Base-by-base conservation (phyloP, 2,888 invertebrate genomes). In the Drosophila tripunctata region DNA sequence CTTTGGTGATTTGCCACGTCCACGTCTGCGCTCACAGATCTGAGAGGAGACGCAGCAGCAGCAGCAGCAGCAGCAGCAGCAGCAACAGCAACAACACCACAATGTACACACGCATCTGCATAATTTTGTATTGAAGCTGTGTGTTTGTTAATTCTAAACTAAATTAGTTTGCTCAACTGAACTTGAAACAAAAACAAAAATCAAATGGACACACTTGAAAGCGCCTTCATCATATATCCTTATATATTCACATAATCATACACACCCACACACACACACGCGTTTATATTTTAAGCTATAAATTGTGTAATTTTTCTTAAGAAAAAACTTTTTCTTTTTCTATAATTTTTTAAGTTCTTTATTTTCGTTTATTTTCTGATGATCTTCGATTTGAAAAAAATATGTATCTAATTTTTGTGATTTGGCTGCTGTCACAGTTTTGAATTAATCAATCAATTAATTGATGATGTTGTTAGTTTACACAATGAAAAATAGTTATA, bases 1-100 rank as follows among this genome's bases (percentile, higher is more conserved):
- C 77, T 97, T 96, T 92, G 96, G 96, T 15, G 98, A 97, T 88
- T 92, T 97, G 89, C 98, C 98, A 38, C 93, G 95, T 67, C 96
- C 96, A 70, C 94, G 96, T 88, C 95, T 96, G 93, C 95, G 95
- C 90, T 96, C 96, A 68, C 95, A 96, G 93, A 95, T 96, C 92
- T 96, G 95, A 60, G 41, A 21, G 14, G 33, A n/a, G n/a, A n/a
- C n/a, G n/a, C n/a, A n/a, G n/a, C 19, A 27, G 27, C 21, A 7
- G 19, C 14, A 27, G 17, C 15, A 44, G 2, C 17, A 12, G 27
- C 27, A 5, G 21, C 7, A 19, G 4, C 27, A 40, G 31, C 12
- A 38, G 8, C 36, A 43, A 44, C 12, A 40, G 10, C 40, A 8
- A 24, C 17, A 58, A 55, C 73, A 70, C 65, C 72, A 67, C 61